These are phyloP conservation scores for Ethmia dodecea DNA, from an alignment of 2,888 invertebrate species.

Conservation along the genomic window DNA sequence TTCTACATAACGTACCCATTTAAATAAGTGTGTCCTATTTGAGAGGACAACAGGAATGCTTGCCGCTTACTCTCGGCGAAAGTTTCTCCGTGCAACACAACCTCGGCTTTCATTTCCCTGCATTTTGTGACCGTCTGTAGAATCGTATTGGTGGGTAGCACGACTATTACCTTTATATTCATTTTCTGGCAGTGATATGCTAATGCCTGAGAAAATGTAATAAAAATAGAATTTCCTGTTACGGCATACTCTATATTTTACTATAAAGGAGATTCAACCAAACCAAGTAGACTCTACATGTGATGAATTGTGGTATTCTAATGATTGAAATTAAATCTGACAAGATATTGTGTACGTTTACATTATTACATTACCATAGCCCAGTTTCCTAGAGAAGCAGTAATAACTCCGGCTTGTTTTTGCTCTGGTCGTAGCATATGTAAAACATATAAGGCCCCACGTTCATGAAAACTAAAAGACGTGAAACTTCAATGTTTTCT, in stretches of 20 bases:
- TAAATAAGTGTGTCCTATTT: conserved; percentile 82
- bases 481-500: conserved; percentile 1
- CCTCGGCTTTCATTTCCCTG: conserved; percentile 85
- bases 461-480: conserved; percentile 86
- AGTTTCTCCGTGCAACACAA: conserved; percentile 85
- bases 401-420: conserved; percentile 85
- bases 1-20: conserved; percentile 84
- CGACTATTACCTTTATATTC: conserved; percentile 83
- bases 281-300: no score
- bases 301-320: no score
- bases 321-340: no score
- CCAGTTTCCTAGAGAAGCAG: conserved; percentile 95
- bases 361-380: no score
- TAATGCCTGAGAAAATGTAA: conserved; percentile 58
- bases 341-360: background rate
- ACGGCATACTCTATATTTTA: no score
- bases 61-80: conserved; percentile 86
- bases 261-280: no score
- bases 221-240: no score
- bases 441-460: conserved; percentile 90
- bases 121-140: conserved; percentile 90
- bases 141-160: conserved; percentile 90
- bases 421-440: conserved; percentile 83
- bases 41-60: conserved; percentile 83
- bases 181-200: conserved; percentile 84